Evolutionary conservation across 1,140 invertebrate species (phyloP), one percentile per base, ranked within the genome.

Genomic region (Cydia strobilella): DNA sequence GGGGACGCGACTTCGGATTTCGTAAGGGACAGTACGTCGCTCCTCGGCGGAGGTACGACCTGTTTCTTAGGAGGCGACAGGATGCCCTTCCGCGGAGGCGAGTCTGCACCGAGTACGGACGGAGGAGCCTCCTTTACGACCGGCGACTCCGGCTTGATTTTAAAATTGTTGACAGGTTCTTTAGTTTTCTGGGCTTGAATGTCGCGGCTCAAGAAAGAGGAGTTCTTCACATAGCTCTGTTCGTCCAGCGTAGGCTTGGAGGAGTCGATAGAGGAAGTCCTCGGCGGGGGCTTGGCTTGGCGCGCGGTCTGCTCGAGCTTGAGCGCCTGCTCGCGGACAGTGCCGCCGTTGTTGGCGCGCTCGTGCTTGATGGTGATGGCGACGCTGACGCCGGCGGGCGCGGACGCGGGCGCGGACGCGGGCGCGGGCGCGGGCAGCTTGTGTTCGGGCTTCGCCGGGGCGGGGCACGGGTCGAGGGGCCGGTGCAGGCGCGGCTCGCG

Each of bases 181-280:
- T 85, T 82, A 6, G 76, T 76, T 71, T 87, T 86, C 71, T 86
- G 84, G 3, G 86, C 83, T 77, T 88, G 86, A 7, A 87, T 88
- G 51, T 88, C 88, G 12, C 83, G 83, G 73, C 86, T 89, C 48
- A 89, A 75, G 74, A 89, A 86, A 0, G 86, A 87, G 2, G 87
- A 88, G 77, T 89, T 89, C 65, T 84, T 79, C 10, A 87, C 86
- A 39, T 87, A 87, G 77, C 82, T 79, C 42, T 80, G 78, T 48
- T 84, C 80, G 6, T 35, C 66, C 5, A 12, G 48, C 45, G 25
- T 35, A n/a, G 59, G 3, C 27, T 65, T 65, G 63, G 23, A 15
- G 63, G 63, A 65, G 63, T 65, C 63, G 27, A 65, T 65, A 1
- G 63, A 65, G 9, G 35, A 54, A 59, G 59, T n/a, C 45, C 71